Evolutionary conservation across 2,113 vertebrate species (phyloP).

Genomic region (Colossoma macropomum): DNA sequence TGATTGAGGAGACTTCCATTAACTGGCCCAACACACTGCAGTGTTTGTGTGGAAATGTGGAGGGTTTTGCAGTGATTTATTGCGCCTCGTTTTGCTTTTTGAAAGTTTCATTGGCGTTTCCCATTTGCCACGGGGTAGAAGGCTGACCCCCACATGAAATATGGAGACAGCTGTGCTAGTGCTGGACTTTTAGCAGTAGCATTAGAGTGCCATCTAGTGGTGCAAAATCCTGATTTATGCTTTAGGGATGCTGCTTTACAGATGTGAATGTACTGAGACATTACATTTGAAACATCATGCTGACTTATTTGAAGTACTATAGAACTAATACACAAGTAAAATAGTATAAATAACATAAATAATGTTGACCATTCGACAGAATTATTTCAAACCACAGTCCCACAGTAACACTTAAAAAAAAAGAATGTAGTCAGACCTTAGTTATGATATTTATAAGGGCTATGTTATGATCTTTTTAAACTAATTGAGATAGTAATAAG

Average conservation of each 20-base stretch:
- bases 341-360: no score
- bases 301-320: no score
- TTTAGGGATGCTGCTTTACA: background rate
- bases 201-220: constrained; percentile 69
- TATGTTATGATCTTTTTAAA: no score
- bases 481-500: no score
- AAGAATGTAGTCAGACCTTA: no score
- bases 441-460: no score
- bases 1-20: background rate
- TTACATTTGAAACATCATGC: no score
- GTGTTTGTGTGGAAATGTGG: background rate
- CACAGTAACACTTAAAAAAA: no score
- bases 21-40: background rate
- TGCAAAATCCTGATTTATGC: background rate
- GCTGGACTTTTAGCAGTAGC: background rate
- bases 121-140: background rate
- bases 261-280: background rate
- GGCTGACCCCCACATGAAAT: background rate
- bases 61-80: constrained; percentile 19
- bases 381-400: no score
- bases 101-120: background rate
- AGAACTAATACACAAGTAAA: no score
- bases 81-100: background rate
- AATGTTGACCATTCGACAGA: no score
- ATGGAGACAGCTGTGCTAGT: background rate